Evolutionary conservation across 2,113 vertebrate genomes (phyloP), one percentile per base, ranked within the genome.

Genomic region (Okapia johnstoni): DNA sequence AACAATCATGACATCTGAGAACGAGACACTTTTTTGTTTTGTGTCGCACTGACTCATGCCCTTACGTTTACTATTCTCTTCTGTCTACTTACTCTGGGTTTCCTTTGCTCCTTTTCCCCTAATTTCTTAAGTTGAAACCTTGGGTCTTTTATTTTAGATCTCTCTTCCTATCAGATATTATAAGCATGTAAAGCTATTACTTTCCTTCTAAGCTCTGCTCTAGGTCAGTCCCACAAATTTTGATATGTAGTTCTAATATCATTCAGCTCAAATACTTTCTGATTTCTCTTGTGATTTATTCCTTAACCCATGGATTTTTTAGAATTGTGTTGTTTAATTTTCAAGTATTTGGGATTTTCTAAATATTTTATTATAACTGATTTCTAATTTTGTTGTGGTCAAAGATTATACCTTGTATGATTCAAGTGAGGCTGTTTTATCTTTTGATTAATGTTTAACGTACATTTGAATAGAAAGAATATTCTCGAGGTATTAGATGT

Each of bases 271-370:
- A 58, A 54, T 81, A 23, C 33, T 94, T 95, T 54, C 30, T 66
- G 16, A 88, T 80, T 93, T 88, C 52, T 48, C 30, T 88, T 90
- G 61, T 92, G 81, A 90, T 28, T 88, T 96, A 57, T 63, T 88
- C 63, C 85, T 70, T 66, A 52, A 80, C 33, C 11, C 28, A 40
- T 23, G 21, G 19, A 13, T 57, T 21, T 46, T 26, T 93, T 87
- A 79, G 21, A 57, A 46, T 8, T 25, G 33, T 87, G 33, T 76
- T 85, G 15, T 88, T 94, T 81, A 57, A 79, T 70, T 92, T 80
- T 73, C 12, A 92, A 60, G 73, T 84, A 95, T 95, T 96, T 95
- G 21, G 54, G 54, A 4, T 87, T 93, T 93, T 89, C 54, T 83
- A 84, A 21, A 17, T 94, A 58, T 96, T 80, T 96, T 66, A 9